A percentile compares a stretch with the other conserved stretches of the same genome.
phyloP scores from a whole-genome alignment of 2,888 invertebrate genomes.

The Caenorhabditis sp. region DNA sequence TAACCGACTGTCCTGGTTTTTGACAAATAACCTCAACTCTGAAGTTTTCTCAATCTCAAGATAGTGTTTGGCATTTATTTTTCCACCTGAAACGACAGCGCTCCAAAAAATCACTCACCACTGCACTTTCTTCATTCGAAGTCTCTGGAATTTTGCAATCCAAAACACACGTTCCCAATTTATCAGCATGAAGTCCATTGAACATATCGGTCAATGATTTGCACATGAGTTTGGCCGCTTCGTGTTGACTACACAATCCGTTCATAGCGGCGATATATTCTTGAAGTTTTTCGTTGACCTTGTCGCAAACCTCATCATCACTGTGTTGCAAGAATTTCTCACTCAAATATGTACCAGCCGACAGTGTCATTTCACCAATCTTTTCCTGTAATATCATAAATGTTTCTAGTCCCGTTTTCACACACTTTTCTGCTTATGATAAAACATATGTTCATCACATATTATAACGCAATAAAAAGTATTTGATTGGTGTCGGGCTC shows the following conservation, averaged over 20 bases:
- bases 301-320: conserved; percentile 62
- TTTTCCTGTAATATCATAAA: conserved; percentile 53
- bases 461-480: neutral
- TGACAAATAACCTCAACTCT: too few species aligned
- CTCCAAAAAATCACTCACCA: conserved; percentile 4
- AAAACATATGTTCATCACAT: neutral
- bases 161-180: conserved; percentile 59
- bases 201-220: conserved; percentile 66
- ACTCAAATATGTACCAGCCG: conserved; percentile 68
- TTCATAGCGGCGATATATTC: conserved; percentile 65
- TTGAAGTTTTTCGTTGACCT: conserved; percentile 61
- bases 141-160: conserved; percentile 53
- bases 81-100: too few species aligned
- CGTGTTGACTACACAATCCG: conserved; percentile 62
- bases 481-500: neutral
- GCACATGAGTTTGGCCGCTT: conserved; percentile 69
- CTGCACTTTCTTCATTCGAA: conserved; percentile 8
- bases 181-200: conserved; percentile 69
- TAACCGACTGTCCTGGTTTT: too few species aligned
- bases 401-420: neutral
- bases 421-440: neutral
- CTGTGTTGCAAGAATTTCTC: conserved; percentile 67
- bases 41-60: too few species aligned
- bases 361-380: conserved; percentile 70
- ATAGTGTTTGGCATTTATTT: too few species aligned